Conservation (phyloP, 2,113 vertebrate genomes). For the Phalacrocorax brasilianus region DNA sequence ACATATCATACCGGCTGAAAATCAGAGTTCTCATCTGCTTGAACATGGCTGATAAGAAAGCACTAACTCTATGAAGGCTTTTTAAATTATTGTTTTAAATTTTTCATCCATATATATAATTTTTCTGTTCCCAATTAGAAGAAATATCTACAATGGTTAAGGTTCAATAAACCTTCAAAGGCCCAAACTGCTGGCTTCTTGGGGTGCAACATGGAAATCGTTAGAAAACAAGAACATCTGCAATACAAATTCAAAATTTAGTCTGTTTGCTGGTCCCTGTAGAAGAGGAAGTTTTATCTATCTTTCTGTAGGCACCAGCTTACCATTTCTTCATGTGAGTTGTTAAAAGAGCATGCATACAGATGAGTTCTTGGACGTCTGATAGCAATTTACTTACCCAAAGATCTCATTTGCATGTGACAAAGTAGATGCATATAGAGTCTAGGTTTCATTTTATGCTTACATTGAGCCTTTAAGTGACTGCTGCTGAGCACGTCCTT, state of each 20-base stretch:
- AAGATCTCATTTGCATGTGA: constrained; percentile 19
- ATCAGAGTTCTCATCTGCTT: background rate
- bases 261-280: background rate
- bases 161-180: background rate
- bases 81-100: background rate
- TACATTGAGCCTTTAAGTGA: background rate
- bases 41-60: background rate
- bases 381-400: constrained; percentile 27
- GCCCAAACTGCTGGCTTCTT: background rate
- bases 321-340: background rate
- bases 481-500: background rate
- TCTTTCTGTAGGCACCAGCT: background rate
- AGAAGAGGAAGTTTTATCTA: background rate
- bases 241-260: background rate
- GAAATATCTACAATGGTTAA: background rate
- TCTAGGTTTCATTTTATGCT: constrained; percentile 9
- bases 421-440: background rate
- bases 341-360: background rate
- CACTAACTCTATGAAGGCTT: background rate
- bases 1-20: background rate
- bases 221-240: background rate
- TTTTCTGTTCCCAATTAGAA: background rate
- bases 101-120: background rate
- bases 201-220: background rate
- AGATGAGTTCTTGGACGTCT: constrained; percentile 19